These are phyloP conservation scores for Caprella mutica DNA, from an alignment of 2,888 invertebrate genomes.

Conservation along the genomic window DNA sequence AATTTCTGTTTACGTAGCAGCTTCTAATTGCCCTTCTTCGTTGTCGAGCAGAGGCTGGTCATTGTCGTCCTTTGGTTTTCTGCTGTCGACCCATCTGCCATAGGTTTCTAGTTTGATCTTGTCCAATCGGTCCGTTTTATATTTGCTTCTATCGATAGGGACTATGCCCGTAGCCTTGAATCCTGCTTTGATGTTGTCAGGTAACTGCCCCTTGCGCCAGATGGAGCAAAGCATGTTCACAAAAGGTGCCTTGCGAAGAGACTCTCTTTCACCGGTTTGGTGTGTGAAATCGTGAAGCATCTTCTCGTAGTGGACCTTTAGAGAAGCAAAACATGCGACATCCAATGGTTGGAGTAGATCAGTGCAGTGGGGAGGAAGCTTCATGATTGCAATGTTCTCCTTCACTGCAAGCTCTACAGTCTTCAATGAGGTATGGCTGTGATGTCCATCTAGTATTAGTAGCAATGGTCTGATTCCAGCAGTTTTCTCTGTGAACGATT, in stretches of 20 bases:
- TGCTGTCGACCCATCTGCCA: not conserved
- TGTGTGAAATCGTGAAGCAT: not conserved
- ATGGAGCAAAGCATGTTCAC: slow-evolving; percentile 10
- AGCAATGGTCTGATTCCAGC: not conserved
- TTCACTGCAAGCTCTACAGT: slow-evolving; percentile 3
- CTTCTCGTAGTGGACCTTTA: not conserved
- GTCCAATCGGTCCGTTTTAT: not conserved
- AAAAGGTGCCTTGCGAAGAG: slow-evolving; percentile 5
- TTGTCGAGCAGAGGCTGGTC: too few species aligned
- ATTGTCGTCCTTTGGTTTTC: not conserved
- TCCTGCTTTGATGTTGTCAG: not conserved
- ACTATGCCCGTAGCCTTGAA: slow-evolving; percentile 6
- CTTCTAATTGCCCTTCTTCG: too few species aligned
- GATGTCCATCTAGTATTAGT: slow-evolving; percentile 12
- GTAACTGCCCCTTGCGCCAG: slow-evolving; percentile 8
- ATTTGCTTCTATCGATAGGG: not conserved
- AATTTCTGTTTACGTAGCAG: too few species aligned
- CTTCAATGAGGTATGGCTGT: slow-evolving; percentile 3
- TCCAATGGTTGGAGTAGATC: slow-evolving; percentile 14
- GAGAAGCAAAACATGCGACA: slow-evolving; percentile 4
- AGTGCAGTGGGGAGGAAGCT: slow-evolving; percentile 13
- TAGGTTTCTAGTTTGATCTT: slow-evolving; percentile 1
- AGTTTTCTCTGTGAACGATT: not conserved
- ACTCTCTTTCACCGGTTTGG: not conserved
- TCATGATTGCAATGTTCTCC: slow-evolving; percentile 11